Percentiles rank a stretch among this genome's conserved stretches.
Evolutionary conservation across 2,888 invertebrate genomes (phyloP).

Genomic region (Galeruca laticollis): DNA sequence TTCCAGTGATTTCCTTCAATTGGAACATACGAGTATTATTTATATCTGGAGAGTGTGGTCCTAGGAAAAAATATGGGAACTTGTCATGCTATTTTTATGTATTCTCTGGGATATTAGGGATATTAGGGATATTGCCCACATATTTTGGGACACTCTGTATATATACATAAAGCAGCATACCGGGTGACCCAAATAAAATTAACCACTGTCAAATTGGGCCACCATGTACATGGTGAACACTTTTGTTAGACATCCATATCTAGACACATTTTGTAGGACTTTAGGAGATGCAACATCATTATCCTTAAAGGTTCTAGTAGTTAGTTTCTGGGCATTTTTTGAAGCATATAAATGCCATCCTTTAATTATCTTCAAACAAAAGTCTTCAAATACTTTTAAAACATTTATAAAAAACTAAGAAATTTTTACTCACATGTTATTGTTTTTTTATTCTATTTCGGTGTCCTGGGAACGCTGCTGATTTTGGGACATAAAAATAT

Average conservation of each 20-base stretch:
- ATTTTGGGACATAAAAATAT: constrained; percentile 23
- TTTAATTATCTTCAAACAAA: constrained; percentile 15
- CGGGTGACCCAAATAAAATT: constrained; percentile 14
- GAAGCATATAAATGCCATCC: constrained; percentile 18
- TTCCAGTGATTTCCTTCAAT: too few relatives aligned
- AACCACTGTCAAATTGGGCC: too few relatives aligned
- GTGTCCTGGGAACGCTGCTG: constrained; percentile 24
- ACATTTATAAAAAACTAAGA: constrained; percentile 12
- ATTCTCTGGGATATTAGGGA: too few relatives aligned
- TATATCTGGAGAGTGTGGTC: too few relatives aligned
- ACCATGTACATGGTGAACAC: neutral
- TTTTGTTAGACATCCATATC: neutral
- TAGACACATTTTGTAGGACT: constrained; percentile 8
- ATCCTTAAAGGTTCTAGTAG: constrained; percentile 24
- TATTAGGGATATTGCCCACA: too few relatives aligned
- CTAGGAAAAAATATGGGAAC: too few relatives aligned
- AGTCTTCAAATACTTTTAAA: constrained; percentile 12
- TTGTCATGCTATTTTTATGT: too few relatives aligned
- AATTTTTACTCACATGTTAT: constrained; percentile 8
- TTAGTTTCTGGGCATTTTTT: constrained; percentile 17
- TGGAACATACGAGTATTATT: too few relatives aligned
- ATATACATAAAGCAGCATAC: neutral
- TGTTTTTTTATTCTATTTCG: neutral
- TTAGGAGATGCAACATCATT: constrained; percentile 13
- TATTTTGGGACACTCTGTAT: too few relatives aligned